phyloP scores from a whole-genome alignment of 2,113 vertebrate species.

The Oreocharis arfaki region DNA sequence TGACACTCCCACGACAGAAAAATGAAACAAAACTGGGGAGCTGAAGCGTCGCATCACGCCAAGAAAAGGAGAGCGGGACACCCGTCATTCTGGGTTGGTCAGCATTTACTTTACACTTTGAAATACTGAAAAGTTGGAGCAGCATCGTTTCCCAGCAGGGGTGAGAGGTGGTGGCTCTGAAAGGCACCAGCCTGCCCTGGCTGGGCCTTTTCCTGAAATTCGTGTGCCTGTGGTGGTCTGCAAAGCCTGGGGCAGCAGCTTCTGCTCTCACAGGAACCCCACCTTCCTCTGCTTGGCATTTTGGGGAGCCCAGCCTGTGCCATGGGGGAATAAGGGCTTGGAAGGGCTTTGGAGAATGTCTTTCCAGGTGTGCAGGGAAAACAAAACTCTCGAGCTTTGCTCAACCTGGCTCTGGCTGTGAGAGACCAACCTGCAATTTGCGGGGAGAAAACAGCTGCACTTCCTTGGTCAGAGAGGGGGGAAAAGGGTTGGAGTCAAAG shows the following conservation, averaged over 20 bases:
- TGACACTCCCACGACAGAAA: neutral
- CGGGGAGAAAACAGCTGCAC: neutral
- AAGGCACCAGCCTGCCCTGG: neutral
- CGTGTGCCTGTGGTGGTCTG: fast-evolving
- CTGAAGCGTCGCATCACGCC: neutral
- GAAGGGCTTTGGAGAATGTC: neutral
- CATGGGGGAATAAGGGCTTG: neutral
- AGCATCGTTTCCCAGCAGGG: neutral
- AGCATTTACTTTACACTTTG: neutral
- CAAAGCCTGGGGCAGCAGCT: neutral
- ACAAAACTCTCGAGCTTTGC: neutral
- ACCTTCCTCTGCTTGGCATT: neutral
- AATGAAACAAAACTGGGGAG: neutral
- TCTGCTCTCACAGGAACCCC: neutral
- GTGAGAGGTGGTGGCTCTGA: neutral
- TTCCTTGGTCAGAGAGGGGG: neutral
- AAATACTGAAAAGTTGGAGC: neutral
- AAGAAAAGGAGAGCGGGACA: neutral
- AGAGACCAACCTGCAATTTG: fast-evolving
- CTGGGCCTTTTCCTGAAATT: neutral
- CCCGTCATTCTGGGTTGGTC: neutral
- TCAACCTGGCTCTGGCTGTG: fast-evolving
- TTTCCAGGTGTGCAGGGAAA: neutral
- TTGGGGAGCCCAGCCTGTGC: neutral
- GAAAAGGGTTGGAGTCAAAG: neutral